Conservation (phyloP, 53 echinoderm and acorn worm genomes). For the Luidia sarsii region DNA sequence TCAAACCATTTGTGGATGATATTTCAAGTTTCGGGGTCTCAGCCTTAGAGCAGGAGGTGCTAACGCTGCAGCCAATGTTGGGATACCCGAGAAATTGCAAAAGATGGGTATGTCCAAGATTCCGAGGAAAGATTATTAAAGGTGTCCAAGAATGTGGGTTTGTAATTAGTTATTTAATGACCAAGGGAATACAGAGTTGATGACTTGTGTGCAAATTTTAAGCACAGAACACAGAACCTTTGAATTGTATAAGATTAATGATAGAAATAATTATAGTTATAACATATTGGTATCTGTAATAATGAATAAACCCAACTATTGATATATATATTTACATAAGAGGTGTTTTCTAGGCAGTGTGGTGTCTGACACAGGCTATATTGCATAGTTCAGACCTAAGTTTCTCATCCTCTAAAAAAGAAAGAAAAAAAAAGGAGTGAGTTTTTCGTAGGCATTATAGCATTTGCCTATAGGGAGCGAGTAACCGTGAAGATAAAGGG, state of each 20-base stretch:
- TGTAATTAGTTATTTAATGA: background rate
- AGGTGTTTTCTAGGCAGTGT: background rate
- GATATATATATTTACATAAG: background rate
- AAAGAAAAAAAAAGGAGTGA: no score
- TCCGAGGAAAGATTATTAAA: background rate
- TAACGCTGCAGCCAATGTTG: constrained; percentile 10
- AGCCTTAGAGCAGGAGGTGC: constrained; percentile 39
- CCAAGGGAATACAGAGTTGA: background rate
- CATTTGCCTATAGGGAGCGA: no score
- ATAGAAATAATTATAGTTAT: background rate
- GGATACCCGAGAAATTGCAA: constrained; percentile 27
- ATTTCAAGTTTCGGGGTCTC: constrained; percentile 36
- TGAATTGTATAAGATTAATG: background rate
- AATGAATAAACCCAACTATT: background rate
- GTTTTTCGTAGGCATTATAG: no score
- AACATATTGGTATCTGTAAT: background rate
- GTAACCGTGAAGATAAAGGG: no score
- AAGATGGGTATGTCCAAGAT: constrained; percentile 18
- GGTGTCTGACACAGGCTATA: constrained; percentile 25
- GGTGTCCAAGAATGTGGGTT: no score
- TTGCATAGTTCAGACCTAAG: constrained; percentile 20
- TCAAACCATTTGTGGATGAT: constrained; percentile 20
- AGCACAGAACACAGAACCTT: background rate
- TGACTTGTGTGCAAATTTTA: background rate
- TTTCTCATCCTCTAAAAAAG: constrained; percentile 22